Percentiles rank a stretch among this genome's conserved stretches.
phyloP scores from a whole-genome alignment of 2,113 vertebrate species.

The Fulmarus glacialis region DNA sequence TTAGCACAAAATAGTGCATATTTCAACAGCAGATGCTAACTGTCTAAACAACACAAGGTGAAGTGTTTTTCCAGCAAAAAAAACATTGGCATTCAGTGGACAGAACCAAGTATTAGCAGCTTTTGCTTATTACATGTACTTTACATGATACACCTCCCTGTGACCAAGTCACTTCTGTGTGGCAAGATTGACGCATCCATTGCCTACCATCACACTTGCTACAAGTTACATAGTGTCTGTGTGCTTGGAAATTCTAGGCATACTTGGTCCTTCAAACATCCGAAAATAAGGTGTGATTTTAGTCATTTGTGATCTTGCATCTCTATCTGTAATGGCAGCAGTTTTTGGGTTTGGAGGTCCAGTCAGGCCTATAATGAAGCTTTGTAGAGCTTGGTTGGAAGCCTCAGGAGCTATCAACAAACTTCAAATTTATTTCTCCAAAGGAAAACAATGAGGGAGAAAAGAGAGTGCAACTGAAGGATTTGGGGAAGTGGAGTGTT shows the following conservation, averaged over 20 bases:
- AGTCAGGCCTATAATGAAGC: not conserved
- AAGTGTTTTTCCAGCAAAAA: not conserved
- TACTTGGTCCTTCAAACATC: not conserved
- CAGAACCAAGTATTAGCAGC: not conserved
- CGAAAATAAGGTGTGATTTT: not conserved
- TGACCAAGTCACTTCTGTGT: not conserved
- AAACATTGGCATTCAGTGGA: accelerated
- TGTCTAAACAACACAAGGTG: not conserved
- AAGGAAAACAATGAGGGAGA: not conserved
- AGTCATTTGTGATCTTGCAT: not conserved
- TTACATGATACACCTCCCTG: not conserved
- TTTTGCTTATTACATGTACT: not conserved
- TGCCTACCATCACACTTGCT: not conserved
- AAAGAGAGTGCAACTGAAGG: not conserved
- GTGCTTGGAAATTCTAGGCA: not conserved
- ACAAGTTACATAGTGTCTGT: not conserved
- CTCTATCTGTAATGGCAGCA: not conserved
- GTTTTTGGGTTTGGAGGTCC: accelerated
- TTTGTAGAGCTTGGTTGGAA: not conserved
- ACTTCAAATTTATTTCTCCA: not conserved
- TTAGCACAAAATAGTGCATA: not conserved
- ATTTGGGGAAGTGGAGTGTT: not conserved
- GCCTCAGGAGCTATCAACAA: not conserved
- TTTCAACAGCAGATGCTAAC: not conserved
- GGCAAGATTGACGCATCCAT: not conserved